phyloP scores from a whole-genome alignment of 2,113 vertebrate species.

The Channa argus region DNA sequence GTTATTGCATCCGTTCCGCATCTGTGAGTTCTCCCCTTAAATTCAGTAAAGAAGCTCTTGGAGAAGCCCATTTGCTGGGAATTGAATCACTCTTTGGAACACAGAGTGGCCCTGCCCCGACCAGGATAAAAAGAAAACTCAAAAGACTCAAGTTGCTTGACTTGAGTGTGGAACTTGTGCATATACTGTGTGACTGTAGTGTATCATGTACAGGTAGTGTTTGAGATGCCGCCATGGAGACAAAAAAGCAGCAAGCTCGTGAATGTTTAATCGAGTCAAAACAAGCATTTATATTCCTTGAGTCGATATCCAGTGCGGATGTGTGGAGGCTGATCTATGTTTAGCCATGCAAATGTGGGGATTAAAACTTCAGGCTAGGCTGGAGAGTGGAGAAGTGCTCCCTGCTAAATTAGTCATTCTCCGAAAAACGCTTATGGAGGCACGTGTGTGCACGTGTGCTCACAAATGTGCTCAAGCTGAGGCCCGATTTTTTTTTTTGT shows the following conservation, averaged over 20 bases:
- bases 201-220: slow-evolving; percentile 47
- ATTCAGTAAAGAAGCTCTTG: slow-evolving; percentile 61
- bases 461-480: slow-evolving; percentile 36
- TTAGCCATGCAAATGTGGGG: slow-evolving; percentile 79
- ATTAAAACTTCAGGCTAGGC: slow-evolving; percentile 76
- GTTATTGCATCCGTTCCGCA: slow-evolving; percentile 71
- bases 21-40: slow-evolving; percentile 58
- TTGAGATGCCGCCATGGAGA: slow-evolving; percentile 18
- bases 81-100: slow-evolving; percentile 65
- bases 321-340: slow-evolving; percentile 74
- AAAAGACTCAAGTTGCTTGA: slow-evolving; percentile 9
- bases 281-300: slow-evolving; percentile 73
- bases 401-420: slow-evolving; percentile 72
- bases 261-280: slow-evolving; percentile 74
- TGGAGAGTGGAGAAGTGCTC: slow-evolving; percentile 48
- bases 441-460: slow-evolving; percentile 18
- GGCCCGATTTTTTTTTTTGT: slow-evolving; percentile 7
- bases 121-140: slow-evolving; percentile 16
- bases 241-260: slow-evolving; percentile 38
- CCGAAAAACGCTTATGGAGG: slow-evolving; percentile 48
- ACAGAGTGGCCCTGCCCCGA: slow-evolving; percentile 22
- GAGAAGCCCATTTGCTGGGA: slow-evolving; percentile 63
- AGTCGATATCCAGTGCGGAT: slow-evolving; percentile 63
- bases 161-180: slow-evolving; percentile 27
- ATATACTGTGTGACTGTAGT: neutral